Conservation (phyloP, 2,797 vertebrate species). For the Gambusia yucatana region DNA sequence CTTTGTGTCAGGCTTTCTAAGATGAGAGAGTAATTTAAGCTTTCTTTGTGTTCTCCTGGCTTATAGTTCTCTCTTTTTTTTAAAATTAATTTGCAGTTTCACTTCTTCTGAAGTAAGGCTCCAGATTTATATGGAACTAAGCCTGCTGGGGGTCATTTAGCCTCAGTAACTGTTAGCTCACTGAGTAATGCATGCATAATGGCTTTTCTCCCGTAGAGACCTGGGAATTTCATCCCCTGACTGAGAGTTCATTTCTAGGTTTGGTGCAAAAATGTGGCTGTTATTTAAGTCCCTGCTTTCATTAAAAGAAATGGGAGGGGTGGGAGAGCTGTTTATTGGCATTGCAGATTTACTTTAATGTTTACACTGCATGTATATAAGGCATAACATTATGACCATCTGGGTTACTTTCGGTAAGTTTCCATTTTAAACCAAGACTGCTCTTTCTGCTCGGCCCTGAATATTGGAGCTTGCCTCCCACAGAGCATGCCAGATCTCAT, state of each 20-base stretch:
- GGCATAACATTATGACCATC: not conserved
- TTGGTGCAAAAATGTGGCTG: slow-evolving; percentile 16
- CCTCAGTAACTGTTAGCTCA: slow-evolving; percentile 9
- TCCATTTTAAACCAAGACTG: not conserved
- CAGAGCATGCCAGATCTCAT: not conserved
- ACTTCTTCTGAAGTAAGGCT: slow-evolving; percentile 3
- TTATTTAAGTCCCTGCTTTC: not conserved
- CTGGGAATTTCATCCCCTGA: slow-evolving; percentile 20
- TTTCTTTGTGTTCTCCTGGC: slow-evolving; percentile 17
- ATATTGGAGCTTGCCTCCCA: not conserved
- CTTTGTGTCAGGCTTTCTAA: slow-evolving; percentile 12
- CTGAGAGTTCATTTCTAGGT: slow-evolving; percentile 13
- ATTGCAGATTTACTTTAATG: not conserved
- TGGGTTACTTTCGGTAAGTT: not conserved
- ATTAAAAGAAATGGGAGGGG: not conserved
- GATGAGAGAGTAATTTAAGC: not conserved
- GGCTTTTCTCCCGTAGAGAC: slow-evolving; percentile 16
- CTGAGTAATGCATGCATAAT: slow-evolving; percentile 26
- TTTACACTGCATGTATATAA: not conserved
- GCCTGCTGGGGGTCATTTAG: slow-evolving; percentile 13
- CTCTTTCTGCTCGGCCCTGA: not conserved
- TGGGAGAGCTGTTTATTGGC: not conserved
- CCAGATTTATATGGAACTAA: slow-evolving; percentile 8
- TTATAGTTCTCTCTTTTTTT: not conserved
- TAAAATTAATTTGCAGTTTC: not conserved